Base-by-base conservation (phyloP, 2,888 invertebrate genomes). In the Venustoraphidia nigricollis region DNA sequence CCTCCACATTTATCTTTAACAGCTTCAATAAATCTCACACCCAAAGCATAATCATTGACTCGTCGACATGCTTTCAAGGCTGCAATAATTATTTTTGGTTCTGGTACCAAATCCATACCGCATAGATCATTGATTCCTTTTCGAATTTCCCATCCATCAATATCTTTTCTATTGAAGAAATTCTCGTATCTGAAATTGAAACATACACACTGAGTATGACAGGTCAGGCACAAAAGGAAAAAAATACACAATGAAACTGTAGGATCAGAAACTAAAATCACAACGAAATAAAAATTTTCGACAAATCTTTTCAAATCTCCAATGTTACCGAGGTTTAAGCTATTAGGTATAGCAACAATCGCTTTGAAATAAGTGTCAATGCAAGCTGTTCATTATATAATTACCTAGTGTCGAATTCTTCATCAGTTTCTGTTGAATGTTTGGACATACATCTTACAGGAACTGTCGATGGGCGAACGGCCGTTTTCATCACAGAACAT, bases 101-200 rank as follows among this genome's bases (percentile, higher is more conserved):
- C 94, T 0, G 96, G 94, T 9, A 97, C 80, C 61, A 89, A 70
- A 73, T 97, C 96, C 80, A 88, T 83, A 56, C 87, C 90, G 59
- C 79, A 77, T 54, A 93, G 69, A 63, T 91, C 90, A 60, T 86
- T 90, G 83, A 93, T 86, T 5, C 81, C 92, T 65, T 91, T 88
- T 51, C 95, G 83, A 58, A 92, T 73, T 70, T 94, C 92, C 96
- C 95, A 96, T 46, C 86, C 85, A 67, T 94, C 94, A 63, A 95
- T 89, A 60, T 92, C 88, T 52, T 76, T 71, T 51, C 88, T 80
- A 65, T 81, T 86, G 73, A 95, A 92, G 68, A 77, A 94, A 41
- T 78, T 74, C 62, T 83, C 85, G 65, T 85, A 92, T 63, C 84
- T 78, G 66, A 41, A 68, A 68, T 11, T 34, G 9, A 27, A 34